Conservation (phyloP, 2,797 vertebrate genomes). For the Coregonus ussuriensis region DNA sequence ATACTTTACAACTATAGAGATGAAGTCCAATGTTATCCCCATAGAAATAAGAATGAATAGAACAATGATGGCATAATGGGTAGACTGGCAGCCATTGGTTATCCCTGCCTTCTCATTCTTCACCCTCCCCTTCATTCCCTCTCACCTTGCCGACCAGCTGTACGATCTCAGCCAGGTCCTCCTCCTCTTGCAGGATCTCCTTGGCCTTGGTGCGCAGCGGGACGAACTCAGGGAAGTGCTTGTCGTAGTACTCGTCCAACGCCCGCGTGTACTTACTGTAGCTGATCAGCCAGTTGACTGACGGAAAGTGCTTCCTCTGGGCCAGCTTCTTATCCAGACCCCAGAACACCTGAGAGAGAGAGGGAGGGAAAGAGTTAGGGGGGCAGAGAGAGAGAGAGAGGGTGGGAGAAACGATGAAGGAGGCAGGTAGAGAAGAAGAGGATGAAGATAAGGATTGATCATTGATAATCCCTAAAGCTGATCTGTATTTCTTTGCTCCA, state of each 20-base stretch:
- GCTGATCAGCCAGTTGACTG: conserved; percentile 98
- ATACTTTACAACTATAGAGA: not conserved
- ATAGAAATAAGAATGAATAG: too few species aligned
- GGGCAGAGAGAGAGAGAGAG: not conserved
- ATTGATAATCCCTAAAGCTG: not conserved
- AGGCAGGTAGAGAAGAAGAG: not conserved
- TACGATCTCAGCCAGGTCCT: conserved; percentile 97
- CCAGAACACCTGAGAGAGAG: conserved; percentile 87
- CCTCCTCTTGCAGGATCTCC: conserved; percentile 97
- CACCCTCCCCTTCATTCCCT: not conserved
- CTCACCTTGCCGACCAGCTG: conserved; percentile 96
- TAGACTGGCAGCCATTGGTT: not conserved
- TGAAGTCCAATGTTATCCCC: not conserved
- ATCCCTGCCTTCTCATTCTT: not conserved
- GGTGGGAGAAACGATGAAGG: not conserved
- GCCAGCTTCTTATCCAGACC: conserved; percentile 98
- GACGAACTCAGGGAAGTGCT: conserved; percentile 95
- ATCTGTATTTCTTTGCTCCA: not conserved
- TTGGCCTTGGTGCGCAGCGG: conserved; percentile 96
- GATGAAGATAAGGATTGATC: not conserved
- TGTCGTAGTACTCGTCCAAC: conserved; percentile 96
- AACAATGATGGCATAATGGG: too few species aligned
- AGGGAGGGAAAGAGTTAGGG: not conserved
- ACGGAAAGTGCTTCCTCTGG: conserved; percentile 97
- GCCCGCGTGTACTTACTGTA: conserved; percentile 98